Base-by-base conservation (phyloP, 2,113 vertebrate species). In the Hystrix brachyura region DNA sequence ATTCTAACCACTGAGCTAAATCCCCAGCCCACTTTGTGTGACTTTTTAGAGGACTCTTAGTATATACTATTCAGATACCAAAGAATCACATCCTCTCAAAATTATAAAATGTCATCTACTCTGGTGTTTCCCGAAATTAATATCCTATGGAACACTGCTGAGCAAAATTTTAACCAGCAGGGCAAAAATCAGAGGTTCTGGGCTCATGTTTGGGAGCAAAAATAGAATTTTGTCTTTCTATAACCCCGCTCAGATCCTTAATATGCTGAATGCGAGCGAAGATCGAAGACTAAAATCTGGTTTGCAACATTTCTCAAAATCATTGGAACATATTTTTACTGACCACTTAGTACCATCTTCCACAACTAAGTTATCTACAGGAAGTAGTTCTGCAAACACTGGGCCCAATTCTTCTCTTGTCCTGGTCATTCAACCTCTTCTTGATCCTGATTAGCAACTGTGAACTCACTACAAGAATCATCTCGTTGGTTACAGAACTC, bases 151-250 rank as follows among this genome's bases (percentile, higher is more conserved):
- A 71, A 69, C 13, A 62, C 0, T 65, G 19, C 11, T 59, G 8
- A 10, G 55, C 19, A 94, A 72, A 6, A 19, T 74, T 93, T 85
- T 86, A 96, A 95, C 13, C 88, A 32, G 38, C 14, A 89, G 18
- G 48, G n/a, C 84, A 67, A n/a, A 82, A 78, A 48, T 12, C 0
- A 46, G 32, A 89, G 57, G n/a, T 86, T 86, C 13, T 60, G 18
- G 4, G 79, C 43, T 90, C 27, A 2, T 46, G 25, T 87, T 59
- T 43, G 60, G 29, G 25, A 72, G 9, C 25, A 74, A 72, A 90
- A 82, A 9, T 3, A 29, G n/a, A 17, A 91, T 7, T 23, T 14
- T n/a, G 14, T 72, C 79, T 51, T 51, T 57, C 38, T 76, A 88
- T 19, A 65, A 8, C 5, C 29, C 38, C 94, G 43, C 27, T 95